A percentile compares a stretch with the other conserved stretches of the same genome.
Conservation (phyloP, 1,140 invertebrate species). For the Planococcus citri region DNA sequence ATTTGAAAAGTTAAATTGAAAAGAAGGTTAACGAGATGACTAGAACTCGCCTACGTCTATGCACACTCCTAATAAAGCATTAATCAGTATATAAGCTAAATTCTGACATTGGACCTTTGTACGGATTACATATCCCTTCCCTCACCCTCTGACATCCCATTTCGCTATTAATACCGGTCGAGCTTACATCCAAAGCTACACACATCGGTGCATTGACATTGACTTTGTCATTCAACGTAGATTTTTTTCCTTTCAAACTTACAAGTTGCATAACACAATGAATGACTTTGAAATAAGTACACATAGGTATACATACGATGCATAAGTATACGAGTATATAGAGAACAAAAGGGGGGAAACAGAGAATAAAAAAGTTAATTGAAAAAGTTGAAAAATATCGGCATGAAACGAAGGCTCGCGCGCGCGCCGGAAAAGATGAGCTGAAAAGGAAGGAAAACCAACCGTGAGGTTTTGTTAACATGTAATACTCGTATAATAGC, state of each 20-base stretch:
- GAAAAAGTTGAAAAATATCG: neutral
- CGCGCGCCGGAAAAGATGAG: no score
- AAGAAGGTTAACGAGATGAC: neutral
- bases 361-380: neutral
- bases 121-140: neutral
- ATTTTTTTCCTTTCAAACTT: no score
- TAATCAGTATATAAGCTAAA: neutral
- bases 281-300: constrained; percentile 1
- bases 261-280: neutral
- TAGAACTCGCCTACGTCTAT: neutral
- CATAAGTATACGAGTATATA: no score
- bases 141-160: no score
- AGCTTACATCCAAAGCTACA: no score
- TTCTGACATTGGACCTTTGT: neutral
- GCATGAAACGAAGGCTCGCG: neutral
- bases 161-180: no score
- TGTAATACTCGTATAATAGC: no score
- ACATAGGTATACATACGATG: no score
- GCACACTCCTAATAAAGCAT: constrained; percentile 1
- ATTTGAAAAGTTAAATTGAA: neutral
- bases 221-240: neutral
- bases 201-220: neutral
- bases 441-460: no score
- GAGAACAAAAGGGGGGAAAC: no score
- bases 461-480: no score